Base-by-base conservation (phyloP, 2,888 invertebrate species). In the Parascotia fuliginaria region DNA sequence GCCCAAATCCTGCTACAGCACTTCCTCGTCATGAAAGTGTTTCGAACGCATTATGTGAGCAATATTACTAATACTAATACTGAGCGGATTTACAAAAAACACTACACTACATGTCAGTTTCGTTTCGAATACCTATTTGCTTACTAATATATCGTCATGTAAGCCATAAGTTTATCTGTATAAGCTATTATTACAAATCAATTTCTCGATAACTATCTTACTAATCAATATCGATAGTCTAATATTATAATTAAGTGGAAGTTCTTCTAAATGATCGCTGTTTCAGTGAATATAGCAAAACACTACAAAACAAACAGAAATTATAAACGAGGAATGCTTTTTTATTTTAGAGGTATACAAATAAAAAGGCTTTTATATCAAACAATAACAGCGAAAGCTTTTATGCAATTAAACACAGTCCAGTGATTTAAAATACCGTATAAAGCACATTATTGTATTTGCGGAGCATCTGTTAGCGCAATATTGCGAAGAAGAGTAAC, bases 1-100 rank as follows among this genome's bases (percentile, higher is more conserved):
- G 67, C 70, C 70, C 28, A 68, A 76, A 77, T 73, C 62, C 67
- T 60, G 56, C 45, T 53, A 51, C 43, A 48, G 48, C 45, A 43
- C 50, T 56, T 46, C 59, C 52, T 51, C 53, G 42, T 48, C 38
- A 47, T 42, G 57, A 60, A 62, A 66, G 54, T 55, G 49, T 55
- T 52, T 55, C 55, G 51, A 61, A 56, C 51, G 46, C 56, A 40
- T 54, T 42, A 68, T 60, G 57, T 55, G 46, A 42, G 49, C 47
- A 60, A 60, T 69, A 69, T n/a, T n/a, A 57, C 56, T 65, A 65
- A 62, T 65, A 72, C 55, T 46, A n/a, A n/a, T 48, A 39, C 54
- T 65, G 61, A 55, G 42, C 59, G n/a, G n/a, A n/a, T n/a, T n/a
- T n/a, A n/a, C n/a, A n/a, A n/a, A n/a, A n/a, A n/a, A n/a, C n/a